These are phyloP conservation scores for Prenolepis imparis DNA, from an alignment of 2,888 invertebrate genomes.

Conservation along the genomic window DNA sequence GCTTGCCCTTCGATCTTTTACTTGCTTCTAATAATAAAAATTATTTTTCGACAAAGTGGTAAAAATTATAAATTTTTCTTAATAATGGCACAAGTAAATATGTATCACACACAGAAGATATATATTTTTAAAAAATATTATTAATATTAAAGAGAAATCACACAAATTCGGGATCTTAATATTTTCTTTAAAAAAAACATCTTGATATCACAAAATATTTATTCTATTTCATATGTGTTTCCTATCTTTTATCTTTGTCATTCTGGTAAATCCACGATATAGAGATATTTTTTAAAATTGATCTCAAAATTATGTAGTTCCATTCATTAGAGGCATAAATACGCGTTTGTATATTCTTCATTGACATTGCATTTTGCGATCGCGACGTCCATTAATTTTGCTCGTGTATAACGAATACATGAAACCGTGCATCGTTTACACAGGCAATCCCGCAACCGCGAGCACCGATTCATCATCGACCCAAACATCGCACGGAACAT, in stretches of 20 bases:
- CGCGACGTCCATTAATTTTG: slow-evolving; percentile 40
- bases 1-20: slow-evolving; percentile 17
- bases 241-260: background rate
- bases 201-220: background rate
- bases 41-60: background rate
- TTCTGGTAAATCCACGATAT: background rate
- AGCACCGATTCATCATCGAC: slow-evolving; percentile 53
- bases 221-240: background rate
- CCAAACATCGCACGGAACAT: slow-evolving; percentile 51
- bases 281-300: background rate
- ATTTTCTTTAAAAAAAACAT: background rate
- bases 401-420: slow-evolving; percentile 39
- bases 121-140: slow-evolving; percentile 9
- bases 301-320: slow-evolving; percentile 9
- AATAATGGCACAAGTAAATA: background rate
- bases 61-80: background rate
- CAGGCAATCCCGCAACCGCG: slow-evolving; percentile 19
- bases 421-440: slow-evolving; percentile 49
- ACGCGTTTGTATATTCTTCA: slow-evolving; percentile 21
- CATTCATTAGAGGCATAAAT: slow-evolving; percentile 39
- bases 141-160: background rate
- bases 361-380: slow-evolving; percentile 43
- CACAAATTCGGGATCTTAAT: background rate
- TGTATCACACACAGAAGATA: background rate
- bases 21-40: background rate